phyloP scores from a whole-genome alignment of 35 echinoderm and acorn worm genomes.

The Diadema setosum region DNA sequence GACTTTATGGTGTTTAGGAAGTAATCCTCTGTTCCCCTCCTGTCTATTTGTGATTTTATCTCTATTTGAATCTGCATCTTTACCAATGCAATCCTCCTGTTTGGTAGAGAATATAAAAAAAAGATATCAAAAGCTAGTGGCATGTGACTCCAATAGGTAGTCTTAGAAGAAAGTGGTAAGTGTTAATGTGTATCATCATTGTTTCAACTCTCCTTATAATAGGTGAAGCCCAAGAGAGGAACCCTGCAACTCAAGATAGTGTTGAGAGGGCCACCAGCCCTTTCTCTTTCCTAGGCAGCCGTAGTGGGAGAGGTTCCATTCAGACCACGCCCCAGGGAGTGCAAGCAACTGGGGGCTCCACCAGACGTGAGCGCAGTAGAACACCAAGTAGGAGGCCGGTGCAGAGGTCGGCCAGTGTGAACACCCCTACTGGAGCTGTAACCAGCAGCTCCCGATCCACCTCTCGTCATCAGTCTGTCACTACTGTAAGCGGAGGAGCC shows the following conservation, averaged over 20 bases:
- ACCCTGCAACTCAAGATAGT: neutral
- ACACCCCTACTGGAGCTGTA: neutral
- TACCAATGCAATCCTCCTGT: too few species aligned
- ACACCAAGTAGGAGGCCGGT: neutral
- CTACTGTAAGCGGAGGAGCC: neutral
- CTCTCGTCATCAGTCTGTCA: constrained; percentile 6
- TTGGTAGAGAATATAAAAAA: too few species aligned
- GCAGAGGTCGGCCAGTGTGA: neutral
- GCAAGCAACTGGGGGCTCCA: neutral
- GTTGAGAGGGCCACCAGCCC: neutral
- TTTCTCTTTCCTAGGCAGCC: too few species aligned
- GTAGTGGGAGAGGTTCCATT: too few species aligned
- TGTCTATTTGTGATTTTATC: too few species aligned
- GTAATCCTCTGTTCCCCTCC: too few species aligned
- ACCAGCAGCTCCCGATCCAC: neutral
- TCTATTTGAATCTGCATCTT: too few species aligned
- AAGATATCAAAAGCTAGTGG: too few species aligned
- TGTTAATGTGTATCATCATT: too few species aligned
- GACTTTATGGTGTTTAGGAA: too few species aligned
- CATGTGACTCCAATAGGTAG: too few species aligned
- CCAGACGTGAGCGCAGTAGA: neutral
- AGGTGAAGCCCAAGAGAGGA: neutral
- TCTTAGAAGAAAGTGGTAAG: constrained; percentile 12
- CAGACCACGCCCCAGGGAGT: too few species aligned
- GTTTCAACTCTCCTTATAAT: neutral